Percentiles rank a stretch among this genome's conserved stretches.
These are phyloP conservation scores for Lateolabrax maculatus DNA, from an alignment of 2,797 vertebrate species.

Conservation along the genomic window DNA sequence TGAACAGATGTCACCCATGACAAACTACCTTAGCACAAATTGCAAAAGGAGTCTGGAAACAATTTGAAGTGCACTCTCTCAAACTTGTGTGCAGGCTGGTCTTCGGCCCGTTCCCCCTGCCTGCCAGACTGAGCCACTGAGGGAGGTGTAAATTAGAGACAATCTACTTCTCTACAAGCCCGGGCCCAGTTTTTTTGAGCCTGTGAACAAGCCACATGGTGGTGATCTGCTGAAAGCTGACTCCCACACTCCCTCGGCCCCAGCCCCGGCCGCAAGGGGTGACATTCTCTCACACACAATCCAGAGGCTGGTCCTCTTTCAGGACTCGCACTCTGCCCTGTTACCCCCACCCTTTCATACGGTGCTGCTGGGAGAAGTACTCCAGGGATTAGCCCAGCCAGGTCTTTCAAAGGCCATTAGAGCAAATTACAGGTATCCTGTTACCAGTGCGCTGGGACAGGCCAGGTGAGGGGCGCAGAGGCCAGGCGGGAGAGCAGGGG, in stretches of 20 bases:
- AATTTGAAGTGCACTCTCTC: conserved; percentile 33
- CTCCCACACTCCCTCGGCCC: conserved; percentile 76
- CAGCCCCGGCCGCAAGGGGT: conserved; percentile 74
- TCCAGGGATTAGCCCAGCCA: conserved; percentile 88
- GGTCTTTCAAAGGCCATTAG: conserved; percentile 91
- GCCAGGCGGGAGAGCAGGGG: conserved; percentile 87
- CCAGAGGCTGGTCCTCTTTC: conserved; percentile 82
- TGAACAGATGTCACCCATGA: conserved; percentile 12
- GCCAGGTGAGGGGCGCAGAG: conserved; percentile 88
- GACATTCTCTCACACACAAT: conserved; percentile 86
- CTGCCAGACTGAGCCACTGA: conserved; percentile 51
- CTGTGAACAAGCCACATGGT: conserved; percentile 78
- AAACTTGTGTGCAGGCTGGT: conserved; percentile 26
- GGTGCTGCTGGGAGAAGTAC: conserved; percentile 83
- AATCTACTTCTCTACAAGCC: conserved; percentile 59
- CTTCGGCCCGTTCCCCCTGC: conserved; percentile 8
- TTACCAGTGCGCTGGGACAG: conserved; percentile 86
- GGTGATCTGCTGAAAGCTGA: conserved; percentile 81
- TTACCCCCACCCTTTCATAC: conserved; percentile 83
- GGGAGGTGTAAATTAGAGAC: conserved; percentile 70
- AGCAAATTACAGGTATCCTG: conserved; percentile 90
- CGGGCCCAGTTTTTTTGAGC: conserved; percentile 56
- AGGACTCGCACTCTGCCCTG: conserved; percentile 79
- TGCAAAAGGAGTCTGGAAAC: conserved; percentile 37
- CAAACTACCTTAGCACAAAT: conserved; percentile 10